Evolutionary conservation across 2,797 vertebrate species (phyloP).

Genomic region (Pempheris klunzingeri): DNA sequence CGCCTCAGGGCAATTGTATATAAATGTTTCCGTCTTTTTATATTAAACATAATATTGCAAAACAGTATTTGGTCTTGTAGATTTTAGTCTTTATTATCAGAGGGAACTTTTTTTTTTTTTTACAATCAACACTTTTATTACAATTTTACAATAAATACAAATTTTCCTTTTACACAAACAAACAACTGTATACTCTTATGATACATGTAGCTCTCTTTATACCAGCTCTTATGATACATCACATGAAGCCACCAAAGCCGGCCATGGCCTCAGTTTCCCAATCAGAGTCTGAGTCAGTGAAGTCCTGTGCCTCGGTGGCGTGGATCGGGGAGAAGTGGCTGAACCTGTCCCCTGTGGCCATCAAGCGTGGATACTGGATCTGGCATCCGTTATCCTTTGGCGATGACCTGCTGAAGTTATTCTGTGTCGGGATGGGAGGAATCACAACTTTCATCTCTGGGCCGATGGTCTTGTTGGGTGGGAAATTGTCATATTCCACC

Average conservation of each 20-base stretch:
- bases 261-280: conserved; percentile 87
- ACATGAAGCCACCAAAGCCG: conserved; percentile 81
- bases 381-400: conserved; percentile 67
- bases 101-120: neutral
- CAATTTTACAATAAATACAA: conserved; percentile 77
- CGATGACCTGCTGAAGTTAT: conserved; percentile 72
- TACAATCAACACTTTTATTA: conserved; percentile 44
- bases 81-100: conserved; percentile 58
- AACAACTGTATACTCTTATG: conserved; percentile 31
- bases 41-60: conserved; percentile 84
- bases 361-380: conserved; percentile 59
- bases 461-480: conserved; percentile 86
- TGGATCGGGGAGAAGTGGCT: conserved; percentile 84
- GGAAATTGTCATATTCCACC: conserved; percentile 86
- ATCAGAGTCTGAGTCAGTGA: conserved; percentile 85
- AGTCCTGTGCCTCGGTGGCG: conserved; percentile 70
- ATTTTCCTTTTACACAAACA: conserved; percentile 23
- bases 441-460: conserved; percentile 86
- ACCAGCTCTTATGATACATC: conserved; percentile 28
- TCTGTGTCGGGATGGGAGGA: conserved; percentile 78
- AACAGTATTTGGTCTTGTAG: conserved; percentile 16
- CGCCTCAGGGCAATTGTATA: conserved; percentile 80
- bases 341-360: conserved; percentile 56
- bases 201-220: conserved; percentile 6
- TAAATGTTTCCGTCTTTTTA: conserved; percentile 83